phyloP scores from a whole-genome alignment of 2,113 vertebrate species.

The pig (Sus scrofa) region T2T-Sscrofa CM000814.6:92298501-92299000 shows the following conservation, averaged over 20 bases:
- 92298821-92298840: neutral
- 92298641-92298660: neutral
- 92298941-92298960: neutral
- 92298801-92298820: neutral
- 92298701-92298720: neutral
- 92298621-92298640: neutral
- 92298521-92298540: neutral
- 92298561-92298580: neutral
- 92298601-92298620: neutral
- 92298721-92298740: neutral
- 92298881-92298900: neutral
- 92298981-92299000: neutral
- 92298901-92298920: neutral
- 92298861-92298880: neutral
- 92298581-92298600: neutral
- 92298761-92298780: neutral
- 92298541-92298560: neutral
- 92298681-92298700: neutral
- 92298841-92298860: neutral
- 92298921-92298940: neutral
- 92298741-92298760: neutral
- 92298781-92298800: neutral
- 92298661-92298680: neutral
- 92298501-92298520: slow-evolving; percentile 14
- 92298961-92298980: slow-evolving; percentile 4